Percentiles rank a stretch among this genome's conserved stretches.
Conservation (phyloP, 2,888 invertebrate genomes). For the Drosophila ezoana region DNA sequence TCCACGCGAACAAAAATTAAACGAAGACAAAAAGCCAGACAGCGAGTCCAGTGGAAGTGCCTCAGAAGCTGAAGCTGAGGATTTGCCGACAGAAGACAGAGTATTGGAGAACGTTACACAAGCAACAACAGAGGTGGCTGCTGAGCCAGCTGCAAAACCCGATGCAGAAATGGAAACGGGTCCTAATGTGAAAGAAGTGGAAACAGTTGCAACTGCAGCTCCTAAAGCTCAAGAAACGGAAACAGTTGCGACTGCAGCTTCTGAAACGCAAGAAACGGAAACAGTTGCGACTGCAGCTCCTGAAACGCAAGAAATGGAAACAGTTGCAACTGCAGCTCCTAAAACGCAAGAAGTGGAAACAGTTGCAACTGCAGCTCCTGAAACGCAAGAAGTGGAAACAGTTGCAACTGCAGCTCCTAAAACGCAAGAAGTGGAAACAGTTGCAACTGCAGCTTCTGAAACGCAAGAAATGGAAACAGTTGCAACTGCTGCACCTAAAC, state of each 20-base stretch:
- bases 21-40: slow-evolving; percentile 11
- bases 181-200: no score
- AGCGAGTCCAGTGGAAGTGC: slow-evolving; percentile 51
- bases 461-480: not conserved
- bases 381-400: not conserved
- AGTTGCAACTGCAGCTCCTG: not conserved
- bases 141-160: not conserved
- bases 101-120: not conserved
- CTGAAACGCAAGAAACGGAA: not conserved
- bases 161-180: not conserved
- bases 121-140: not conserved
- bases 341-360: not conserved
- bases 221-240: not conserved
- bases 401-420: not conserved
- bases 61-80: slow-evolving; percentile 40
- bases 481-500: not conserved
- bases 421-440: not conserved
- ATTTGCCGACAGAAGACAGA: not conserved
- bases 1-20: slow-evolving; percentile 46
- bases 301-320: not conserved
- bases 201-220: not conserved
- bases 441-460: not conserved
- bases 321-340: not conserved
- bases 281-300: not conserved
- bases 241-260: not conserved